A percentile compares a stretch with the other conserved stretches of the same genome.
Conservation (phyloP, 2,797 vertebrate species). For the Enteromius treurensis region DNA sequence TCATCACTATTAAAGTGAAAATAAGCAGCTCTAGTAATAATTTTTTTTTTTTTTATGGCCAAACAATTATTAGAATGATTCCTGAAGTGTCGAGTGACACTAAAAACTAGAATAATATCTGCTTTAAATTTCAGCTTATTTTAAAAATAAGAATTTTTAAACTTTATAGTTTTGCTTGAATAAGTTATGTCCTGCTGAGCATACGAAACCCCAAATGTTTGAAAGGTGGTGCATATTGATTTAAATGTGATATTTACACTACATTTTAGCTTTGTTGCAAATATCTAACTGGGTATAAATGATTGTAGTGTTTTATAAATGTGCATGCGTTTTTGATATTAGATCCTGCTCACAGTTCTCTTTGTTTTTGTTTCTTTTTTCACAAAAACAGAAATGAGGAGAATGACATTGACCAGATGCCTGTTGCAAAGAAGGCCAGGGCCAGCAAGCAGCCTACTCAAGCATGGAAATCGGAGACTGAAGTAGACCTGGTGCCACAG, state of each 20-base stretch:
- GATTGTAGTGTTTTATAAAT: background rate
- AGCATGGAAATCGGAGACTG: background rate
- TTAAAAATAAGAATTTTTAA: background rate
- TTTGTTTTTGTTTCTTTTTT: background rate
- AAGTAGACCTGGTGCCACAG: background rate
- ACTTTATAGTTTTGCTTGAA: background rate
- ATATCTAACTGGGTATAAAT: background rate
- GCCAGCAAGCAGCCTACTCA: too few relatives aligned
- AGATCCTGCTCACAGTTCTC: background rate
- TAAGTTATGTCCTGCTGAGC: background rate
- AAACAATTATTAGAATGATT: background rate
- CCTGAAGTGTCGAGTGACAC: background rate
- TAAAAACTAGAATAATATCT: background rate
- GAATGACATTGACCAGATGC: background rate
- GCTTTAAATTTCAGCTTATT: background rate
- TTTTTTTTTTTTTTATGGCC: too few relatives aligned
- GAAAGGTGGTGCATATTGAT: background rate
- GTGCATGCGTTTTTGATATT: background rate
- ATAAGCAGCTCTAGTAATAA: background rate
- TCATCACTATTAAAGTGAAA: too few relatives aligned
- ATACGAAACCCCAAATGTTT: background rate
- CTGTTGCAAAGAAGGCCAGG: constrained; percentile 12
- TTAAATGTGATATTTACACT: too few relatives aligned
- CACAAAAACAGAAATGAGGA: background rate
- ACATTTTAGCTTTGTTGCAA: background rate